Evolutionary conservation across 2,113 vertebrate genomes (phyloP).

Genomic region (Lonchura striata): DNA sequence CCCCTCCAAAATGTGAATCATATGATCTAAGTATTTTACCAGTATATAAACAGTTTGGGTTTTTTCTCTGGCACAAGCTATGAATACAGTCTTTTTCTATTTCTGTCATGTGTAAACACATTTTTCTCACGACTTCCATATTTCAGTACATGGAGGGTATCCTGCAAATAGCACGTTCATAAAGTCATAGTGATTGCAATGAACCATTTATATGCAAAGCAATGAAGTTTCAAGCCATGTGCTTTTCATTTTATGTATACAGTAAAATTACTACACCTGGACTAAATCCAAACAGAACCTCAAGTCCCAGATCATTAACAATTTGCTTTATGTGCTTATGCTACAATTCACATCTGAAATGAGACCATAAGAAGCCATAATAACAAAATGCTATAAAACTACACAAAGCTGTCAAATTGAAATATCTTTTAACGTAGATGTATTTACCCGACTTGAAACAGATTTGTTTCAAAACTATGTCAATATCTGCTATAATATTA

Average conservation of each 20-base stretch:
- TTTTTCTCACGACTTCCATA: conserved; percentile 26
- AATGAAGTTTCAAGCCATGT: neutral
- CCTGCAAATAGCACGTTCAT: neutral
- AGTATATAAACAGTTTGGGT: neutral
- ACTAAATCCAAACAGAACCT: neutral
- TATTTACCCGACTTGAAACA: neutral
- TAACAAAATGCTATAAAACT: neutral
- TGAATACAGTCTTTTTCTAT: conserved; percentile 25
- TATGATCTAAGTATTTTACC: neutral
- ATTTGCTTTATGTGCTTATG: neutral
- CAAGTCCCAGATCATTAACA: neutral
- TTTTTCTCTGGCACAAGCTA: conserved; percentile 1
- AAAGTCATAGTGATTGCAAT: neutral
- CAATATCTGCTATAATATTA: neutral
- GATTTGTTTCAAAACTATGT: neutral
- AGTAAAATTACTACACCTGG: neutral
- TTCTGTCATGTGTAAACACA: neutral
- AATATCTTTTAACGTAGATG: neutral
- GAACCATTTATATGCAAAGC: neutral
- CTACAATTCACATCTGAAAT: neutral
- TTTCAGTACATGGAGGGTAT: neutral
- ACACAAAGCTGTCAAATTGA: neutral
- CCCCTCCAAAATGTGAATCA: neutral
- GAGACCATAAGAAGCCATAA: neutral
- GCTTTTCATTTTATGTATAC: neutral